Percentiles rank a stretch among this genome's conserved stretches.
phyloP scores from a whole-genome alignment of 2,888 invertebrate species.

The Lamproptera curius region DNA sequence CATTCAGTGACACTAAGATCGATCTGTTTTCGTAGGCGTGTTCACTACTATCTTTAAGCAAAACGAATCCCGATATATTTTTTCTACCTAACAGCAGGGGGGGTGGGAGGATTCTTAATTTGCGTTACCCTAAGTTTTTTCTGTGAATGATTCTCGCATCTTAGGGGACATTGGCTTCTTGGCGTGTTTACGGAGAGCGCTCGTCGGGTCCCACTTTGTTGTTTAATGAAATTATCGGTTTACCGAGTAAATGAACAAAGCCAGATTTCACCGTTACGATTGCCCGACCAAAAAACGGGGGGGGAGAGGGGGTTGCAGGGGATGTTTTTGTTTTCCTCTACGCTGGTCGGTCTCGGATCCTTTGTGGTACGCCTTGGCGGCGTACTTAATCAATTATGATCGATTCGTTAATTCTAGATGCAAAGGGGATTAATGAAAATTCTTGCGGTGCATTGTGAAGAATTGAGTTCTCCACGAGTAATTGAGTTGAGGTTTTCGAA shows the following conservation, averaged over 20 bases:
- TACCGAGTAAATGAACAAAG: conserved; percentile 78
- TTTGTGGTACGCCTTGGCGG: conserved; percentile 61
- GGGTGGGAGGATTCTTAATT: conserved; percentile 42
- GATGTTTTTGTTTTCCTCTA: conserved; percentile 47
- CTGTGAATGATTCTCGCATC: conserved; percentile 71
- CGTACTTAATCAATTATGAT: conserved; percentile 76
- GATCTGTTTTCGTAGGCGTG: too few species aligned
- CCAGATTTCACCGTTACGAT: conserved; percentile 68
- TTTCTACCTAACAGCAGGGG: conserved; percentile 32
- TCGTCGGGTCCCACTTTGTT: conserved; percentile 73
- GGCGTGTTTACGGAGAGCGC: conserved; percentile 69
- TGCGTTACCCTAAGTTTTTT: conserved; percentile 60
- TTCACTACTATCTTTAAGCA: too few species aligned
- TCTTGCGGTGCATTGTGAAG: conserved; percentile 19
- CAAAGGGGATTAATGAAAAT: conserved; percentile 52
- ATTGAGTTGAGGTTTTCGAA: conserved; percentile 10
- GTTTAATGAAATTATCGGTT: conserved; percentile 79
- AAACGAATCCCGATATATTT: conserved; percentile 21
- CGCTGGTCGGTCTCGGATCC: conserved; percentile 60
- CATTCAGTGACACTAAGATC: too few species aligned
- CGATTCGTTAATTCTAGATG: conserved; percentile 71
- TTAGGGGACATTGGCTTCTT: conserved; percentile 77
- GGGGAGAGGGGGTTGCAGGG: conserved; percentile 28
- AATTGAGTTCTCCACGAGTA: conserved; percentile 7
- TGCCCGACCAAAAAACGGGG: conserved; percentile 65